A percentile compares a stretch with the other conserved stretches of the same genome.
phyloP scores from a whole-genome alignment of 1,140 invertebrate species.

The Atta texana region DNA sequence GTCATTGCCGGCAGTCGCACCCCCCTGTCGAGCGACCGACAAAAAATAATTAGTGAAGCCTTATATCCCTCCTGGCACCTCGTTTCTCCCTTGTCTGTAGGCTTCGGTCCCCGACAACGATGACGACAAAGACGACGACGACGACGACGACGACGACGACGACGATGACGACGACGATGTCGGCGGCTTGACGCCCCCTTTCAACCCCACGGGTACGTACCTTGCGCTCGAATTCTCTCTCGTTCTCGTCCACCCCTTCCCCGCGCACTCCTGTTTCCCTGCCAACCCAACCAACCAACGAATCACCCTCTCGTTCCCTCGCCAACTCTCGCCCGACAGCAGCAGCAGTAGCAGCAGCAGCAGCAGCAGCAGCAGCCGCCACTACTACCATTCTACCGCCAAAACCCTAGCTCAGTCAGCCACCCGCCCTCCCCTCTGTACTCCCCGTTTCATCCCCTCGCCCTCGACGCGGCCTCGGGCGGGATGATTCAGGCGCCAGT shows the following conservation, averaged over 20 bases:
- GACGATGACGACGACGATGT: constrained; percentile 53
- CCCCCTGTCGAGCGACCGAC: constrained; percentile 84
- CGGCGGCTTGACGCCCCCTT: constrained; percentile 74
- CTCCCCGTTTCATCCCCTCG: constrained; percentile 57
- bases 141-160: constrained; percentile 64
- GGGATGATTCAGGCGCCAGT: constrained; percentile 86
- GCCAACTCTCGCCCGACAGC: constrained; percentile 63
- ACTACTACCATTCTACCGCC: constrained; percentile 76
- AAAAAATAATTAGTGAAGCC: constrained; percentile 86
- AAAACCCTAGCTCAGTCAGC: constrained; percentile 81
- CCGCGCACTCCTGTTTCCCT: constrained; percentile 64
- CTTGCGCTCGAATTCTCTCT: constrained; percentile 79
- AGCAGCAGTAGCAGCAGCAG: constrained; percentile 63
- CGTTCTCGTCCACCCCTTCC: constrained; percentile 46
- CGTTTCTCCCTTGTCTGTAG: constrained; percentile 43
- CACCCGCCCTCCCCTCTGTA: constrained; percentile 71
- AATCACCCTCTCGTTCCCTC: constrained; percentile 72
- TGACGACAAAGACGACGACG: constrained; percentile 55
- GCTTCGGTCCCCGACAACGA: constrained; percentile 64
- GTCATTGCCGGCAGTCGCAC: constrained; percentile 82
- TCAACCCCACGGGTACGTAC: constrained; percentile 77
- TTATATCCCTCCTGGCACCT: constrained; percentile 77
- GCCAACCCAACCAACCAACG: constrained; percentile 77
- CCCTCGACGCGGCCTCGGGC: constrained; percentile 79
- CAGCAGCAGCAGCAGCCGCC: constrained; percentile 65